A percentile compares a stretch with the other conserved stretches of the same genome.
Evolutionary conservation across 2,113 vertebrate species (phyloP).

Genomic region (Rhinoderma darwinii): DNA sequence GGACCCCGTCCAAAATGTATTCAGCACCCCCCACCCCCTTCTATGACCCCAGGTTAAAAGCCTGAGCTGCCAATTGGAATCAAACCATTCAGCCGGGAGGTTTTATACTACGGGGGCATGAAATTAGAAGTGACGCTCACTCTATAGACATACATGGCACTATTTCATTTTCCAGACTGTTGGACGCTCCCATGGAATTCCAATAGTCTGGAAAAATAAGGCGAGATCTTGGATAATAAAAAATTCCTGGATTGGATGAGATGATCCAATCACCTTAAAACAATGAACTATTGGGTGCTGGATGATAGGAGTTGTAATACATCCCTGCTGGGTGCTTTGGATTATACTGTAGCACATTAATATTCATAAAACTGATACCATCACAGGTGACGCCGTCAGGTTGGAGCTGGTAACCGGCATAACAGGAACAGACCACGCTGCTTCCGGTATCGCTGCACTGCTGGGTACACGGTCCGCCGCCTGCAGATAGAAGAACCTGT

Average conservation of each 20-base stretch:
- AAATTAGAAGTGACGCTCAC: not conserved
- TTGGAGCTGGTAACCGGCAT: conserved; percentile 87
- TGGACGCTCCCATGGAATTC: not conserved
- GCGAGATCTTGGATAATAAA: too few species aligned
- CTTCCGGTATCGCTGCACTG: conserved; percentile 81
- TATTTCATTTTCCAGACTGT: not conserved
- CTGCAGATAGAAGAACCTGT: conserved; percentile 64
- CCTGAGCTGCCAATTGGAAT: not conserved
- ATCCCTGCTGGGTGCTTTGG: too few species aligned
- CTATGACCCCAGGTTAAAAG: not conserved
- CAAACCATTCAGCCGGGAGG: not conserved
- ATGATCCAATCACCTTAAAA: too few species aligned
- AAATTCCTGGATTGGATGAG: too few species aligned
- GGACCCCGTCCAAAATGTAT: not conserved
- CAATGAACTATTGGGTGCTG: too few species aligned
- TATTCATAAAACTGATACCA: conserved; percentile 72
- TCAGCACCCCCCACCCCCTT: not conserved
- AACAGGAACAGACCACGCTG: conserved; percentile 83
- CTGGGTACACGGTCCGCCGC: conserved; percentile 85
- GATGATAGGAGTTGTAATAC: too few species aligned
- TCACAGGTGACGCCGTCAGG: conserved; percentile 87
- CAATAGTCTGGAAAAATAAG: not conserved
- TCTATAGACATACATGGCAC: too few species aligned
- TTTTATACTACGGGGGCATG: not conserved
- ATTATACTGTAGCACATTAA: not conserved